phyloP scores from a whole-genome alignment of 2,113 vertebrate genomes.

The Lonchura striata region DNA sequence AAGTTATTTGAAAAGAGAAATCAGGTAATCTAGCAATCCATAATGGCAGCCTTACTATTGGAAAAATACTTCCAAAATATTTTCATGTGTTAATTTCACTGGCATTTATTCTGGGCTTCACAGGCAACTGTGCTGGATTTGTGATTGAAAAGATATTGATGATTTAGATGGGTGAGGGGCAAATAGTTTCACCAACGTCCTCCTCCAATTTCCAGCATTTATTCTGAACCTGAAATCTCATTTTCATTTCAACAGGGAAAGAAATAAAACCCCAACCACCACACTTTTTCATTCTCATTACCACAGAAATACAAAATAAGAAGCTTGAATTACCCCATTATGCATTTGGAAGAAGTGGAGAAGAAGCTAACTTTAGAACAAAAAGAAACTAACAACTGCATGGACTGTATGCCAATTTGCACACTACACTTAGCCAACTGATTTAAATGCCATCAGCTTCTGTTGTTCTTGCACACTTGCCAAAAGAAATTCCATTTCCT shows the following conservation, averaged over 20 bases:
- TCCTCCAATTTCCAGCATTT: neutral
- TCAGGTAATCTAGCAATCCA: neutral
- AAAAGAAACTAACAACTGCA: neutral
- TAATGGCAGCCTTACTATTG: neutral
- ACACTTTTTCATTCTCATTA: neutral
- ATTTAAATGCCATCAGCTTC: neutral
- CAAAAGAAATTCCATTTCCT: neutral
- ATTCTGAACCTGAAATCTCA: neutral
- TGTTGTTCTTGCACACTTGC: neutral
- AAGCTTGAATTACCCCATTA: neutral
- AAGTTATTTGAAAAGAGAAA: neutral
- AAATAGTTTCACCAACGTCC: neutral
- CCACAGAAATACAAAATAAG: neutral
- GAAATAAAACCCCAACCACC: neutral
- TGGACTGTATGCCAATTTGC: neutral
- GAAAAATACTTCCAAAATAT: neutral
- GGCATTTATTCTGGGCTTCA: neutral
- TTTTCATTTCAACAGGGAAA: neutral
- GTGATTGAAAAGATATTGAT: neutral
- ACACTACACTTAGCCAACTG: neutral
- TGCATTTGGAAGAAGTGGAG: neutral
- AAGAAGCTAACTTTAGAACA: neutral
- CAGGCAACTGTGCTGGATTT: neutral
- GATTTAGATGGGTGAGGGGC: fast-evolving
- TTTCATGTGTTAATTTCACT: neutral